Evolutionary conservation across 2,113 vertebrate species (phyloP), one percentile per base, ranked within the genome.

Genomic region (Sinocyclocheilus anophthalmus): DNA sequence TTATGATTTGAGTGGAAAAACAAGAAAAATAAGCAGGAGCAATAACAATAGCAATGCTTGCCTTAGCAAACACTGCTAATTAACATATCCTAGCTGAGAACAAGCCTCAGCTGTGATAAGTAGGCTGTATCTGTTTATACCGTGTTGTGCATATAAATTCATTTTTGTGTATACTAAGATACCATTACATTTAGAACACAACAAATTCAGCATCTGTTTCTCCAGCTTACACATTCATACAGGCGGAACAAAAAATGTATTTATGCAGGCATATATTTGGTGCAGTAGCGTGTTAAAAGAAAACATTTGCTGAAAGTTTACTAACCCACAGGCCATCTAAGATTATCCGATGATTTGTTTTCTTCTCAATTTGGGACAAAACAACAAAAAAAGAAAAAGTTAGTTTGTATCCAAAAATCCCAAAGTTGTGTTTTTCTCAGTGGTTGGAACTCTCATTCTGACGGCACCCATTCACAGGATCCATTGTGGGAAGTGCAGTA

Each of bases 21-120:
- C 72, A 75, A 48, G 72, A 75, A 75, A n/a, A 80, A 80, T 42
- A 63, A 37, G 33, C 33, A 24, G n/a, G n/a, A 24, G 22, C 37
- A 42, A 63, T 42, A 80, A 63, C 57, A 80, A 80, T 42, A 80
- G 22, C 33, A 14, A 80, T 42, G 77, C 55, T 80, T 61, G 55
- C 11, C 55, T 59, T 63, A n/a, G 22, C 55, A 39, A 61, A 14
- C 77, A 80, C 77, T n/a, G 37, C 22, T 63, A 63, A 78, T 57
- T 78, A 59, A 22, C 76, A 78, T 78, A 78, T 78, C 26, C 26
- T 37, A 59, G 76, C 50, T 37, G 76, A 59, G 26, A 78, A 57
- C 14, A 26, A 78, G 26, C 26, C 37, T 78, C 76, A 78, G 30
- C 76, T 57, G 50, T 78, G 50, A 55, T 22, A 9, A 78, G 50